A percentile compares a stretch with the other conserved stretches of the same genome.
phyloP scores from a whole-genome alignment of 2,888 invertebrate genomes.

The Polymixis flavicincta region DNA sequence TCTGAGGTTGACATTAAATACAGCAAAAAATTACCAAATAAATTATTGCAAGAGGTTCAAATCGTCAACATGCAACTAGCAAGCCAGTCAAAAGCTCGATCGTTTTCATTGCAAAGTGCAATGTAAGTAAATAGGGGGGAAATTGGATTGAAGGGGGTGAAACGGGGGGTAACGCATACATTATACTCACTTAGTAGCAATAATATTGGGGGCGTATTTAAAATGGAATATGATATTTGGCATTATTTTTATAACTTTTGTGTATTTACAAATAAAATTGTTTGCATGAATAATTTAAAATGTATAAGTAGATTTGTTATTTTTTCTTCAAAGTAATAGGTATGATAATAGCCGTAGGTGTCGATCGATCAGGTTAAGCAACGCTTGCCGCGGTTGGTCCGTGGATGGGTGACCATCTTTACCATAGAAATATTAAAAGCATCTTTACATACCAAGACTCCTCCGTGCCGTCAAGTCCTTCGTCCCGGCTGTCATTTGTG shows the following conservation, averaged over 20 bases:
- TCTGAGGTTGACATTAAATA: too few species aligned
- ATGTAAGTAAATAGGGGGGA: constrained; percentile 57
- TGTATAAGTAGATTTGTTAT: not conserved
- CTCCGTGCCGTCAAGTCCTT: too few species aligned
- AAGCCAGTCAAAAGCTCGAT: constrained; percentile 60
- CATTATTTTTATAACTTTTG: constrained; percentile 30
- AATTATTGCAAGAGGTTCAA: not conserved
- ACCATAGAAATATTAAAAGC: too few species aligned
- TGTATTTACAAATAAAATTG: not conserved
- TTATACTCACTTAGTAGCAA: constrained; percentile 62
- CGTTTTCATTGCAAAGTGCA: constrained; percentile 67
- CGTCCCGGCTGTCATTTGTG: too few species aligned
- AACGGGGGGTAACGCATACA: constrained; percentile 33
- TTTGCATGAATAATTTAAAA: too few species aligned
- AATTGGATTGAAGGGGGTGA: not conserved
- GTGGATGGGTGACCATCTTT: too few species aligned
- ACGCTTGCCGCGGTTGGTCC: too few species aligned
- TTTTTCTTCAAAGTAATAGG: too few species aligned
- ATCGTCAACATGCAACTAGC: constrained; percentile 25
- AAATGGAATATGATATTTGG: constrained; percentile 19
- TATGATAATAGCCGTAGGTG: too few species aligned
- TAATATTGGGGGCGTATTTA: constrained; percentile 55
- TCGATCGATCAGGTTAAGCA: too few species aligned
- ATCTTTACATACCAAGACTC: too few species aligned
- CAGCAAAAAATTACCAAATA: not conserved